These are phyloP conservation scores for Plagodis dolabraria DNA, from an alignment of 2,888 invertebrate species.

Conservation along the genomic window DNA sequence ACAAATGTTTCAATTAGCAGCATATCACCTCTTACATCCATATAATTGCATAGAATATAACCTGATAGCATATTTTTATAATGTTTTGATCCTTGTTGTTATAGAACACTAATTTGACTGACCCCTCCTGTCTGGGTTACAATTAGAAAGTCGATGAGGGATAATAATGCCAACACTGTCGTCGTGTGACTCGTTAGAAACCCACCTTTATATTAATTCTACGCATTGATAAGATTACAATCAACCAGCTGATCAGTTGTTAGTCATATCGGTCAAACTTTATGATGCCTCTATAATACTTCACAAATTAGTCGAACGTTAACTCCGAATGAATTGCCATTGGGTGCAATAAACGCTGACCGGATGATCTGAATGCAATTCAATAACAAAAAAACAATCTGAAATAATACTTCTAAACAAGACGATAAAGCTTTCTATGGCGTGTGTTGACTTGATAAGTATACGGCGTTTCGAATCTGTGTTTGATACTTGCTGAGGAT, in stretches of 20 bases:
- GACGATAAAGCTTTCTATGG: constrained; percentile 38
- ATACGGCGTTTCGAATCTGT: constrained; percentile 40
- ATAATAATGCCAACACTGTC: too few relatives aligned
- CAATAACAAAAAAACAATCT: constrained; percentile 39
- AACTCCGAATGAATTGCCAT: constrained; percentile 73
- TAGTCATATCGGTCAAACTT: constrained; percentile 60
- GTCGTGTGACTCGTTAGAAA: too few relatives aligned
- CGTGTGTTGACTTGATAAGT: not conserved
- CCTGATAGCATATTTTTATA: too few relatives aligned
- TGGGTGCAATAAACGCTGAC: constrained; percentile 81
- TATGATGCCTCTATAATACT: constrained; percentile 70
- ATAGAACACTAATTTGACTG: too few relatives aligned
- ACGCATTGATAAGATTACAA: constrained; percentile 18
- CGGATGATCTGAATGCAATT: constrained; percentile 72
- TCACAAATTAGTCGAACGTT: constrained; percentile 84
- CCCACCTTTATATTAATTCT: too few relatives aligned
- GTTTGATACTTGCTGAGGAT: constrained; percentile 60
- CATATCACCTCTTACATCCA: too few relatives aligned
- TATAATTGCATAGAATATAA: too few relatives aligned
- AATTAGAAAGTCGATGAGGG: too few relatives aligned
- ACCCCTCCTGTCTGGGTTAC: too few relatives aligned
- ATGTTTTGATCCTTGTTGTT: too few relatives aligned
- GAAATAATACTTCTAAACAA: constrained; percentile 36
- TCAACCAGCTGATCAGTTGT: constrained; percentile 66
- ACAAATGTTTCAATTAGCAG: too few relatives aligned